Base-by-base conservation (phyloP, 2,888 invertebrate genomes). In the Agrochola lota region DNA sequence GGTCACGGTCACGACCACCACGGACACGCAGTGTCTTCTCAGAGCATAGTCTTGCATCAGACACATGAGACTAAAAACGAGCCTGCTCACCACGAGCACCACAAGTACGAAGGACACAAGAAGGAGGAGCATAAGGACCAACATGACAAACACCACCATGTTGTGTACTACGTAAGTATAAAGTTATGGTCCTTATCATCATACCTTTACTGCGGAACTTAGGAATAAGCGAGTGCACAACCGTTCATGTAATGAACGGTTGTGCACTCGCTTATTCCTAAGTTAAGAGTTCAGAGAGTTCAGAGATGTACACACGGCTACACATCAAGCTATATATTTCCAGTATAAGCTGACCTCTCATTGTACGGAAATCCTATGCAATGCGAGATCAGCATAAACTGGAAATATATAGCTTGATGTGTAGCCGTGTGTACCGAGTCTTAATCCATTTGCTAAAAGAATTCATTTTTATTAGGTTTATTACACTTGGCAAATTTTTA, bases 131-230 rank as follows among this genome's bases (percentile, higher is more conserved):
- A 46, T 15, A 67, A 71, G 52, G 60, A 35, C 17, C 74, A 73
- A 5, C 49, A 85, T 68, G 80, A 89, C 20, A 88, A 87, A 72
- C 87, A 90, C 57, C 88, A 91, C 49, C 87, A 93, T 77, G 90
- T 91, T 23, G 92, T 93, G 77, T 93, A 93, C 78, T 93, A 93
- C 74, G 93, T 93, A 85, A 91, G 93, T 89, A 59, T 49, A 43
- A 26, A n/a, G 0, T n/a, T n/a, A 15, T 64, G 8, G n/a, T 8
- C 15, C 63, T n/a, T 62, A 35, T 59, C 7, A 59, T 15, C 15
- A 59, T 59, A 26, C 26, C 5, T 15, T 59, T 59, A 59, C 26
- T 15, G 35, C 20, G 23, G 40, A 40, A 64, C 40, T 63, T 40
- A 40, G 35, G 35, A 40, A 60, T 7, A 43, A 57, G 26, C 17